Evolutionary conservation across 2,888 invertebrate species (phyloP).

Genomic region (Lypha dubia): DNA sequence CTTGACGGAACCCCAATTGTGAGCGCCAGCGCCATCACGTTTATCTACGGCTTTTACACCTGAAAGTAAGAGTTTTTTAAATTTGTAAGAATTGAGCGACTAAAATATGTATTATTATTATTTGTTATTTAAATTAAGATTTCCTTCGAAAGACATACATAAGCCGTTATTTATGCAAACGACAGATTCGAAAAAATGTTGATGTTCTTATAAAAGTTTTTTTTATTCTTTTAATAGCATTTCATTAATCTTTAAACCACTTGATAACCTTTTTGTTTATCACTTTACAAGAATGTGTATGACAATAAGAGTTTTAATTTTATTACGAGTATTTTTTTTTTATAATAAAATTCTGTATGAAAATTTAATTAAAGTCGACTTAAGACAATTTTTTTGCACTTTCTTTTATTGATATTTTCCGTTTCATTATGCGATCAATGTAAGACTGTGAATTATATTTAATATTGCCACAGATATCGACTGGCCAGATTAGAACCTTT

Average conservation of each 20-base stretch:
- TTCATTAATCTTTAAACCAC: conserved; percentile 29
- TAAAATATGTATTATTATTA: not conserved
- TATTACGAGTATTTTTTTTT: no score
- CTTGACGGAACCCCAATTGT: conserved; percentile 97
- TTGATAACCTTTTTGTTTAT: conserved; percentile 52
- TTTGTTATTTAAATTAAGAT: no score
- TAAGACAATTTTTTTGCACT: no score
- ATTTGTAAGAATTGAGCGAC: not conserved
- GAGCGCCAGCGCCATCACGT: conserved; percentile 96
- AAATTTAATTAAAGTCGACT: no score
- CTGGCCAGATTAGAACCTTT: no score
- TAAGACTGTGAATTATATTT: no score
- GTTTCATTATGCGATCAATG: no score
- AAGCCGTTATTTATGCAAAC: not conserved
- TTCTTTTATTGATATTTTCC: no score
- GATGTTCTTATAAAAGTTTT: not conserved
- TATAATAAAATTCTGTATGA: no score
- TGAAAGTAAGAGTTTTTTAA: conserved; percentile 52
- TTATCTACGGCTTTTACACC: conserved; percentile 95
- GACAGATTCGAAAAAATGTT: not conserved
- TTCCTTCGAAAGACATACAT: not conserved
- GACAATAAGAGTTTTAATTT: conserved; percentile 1
- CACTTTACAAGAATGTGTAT: not conserved
- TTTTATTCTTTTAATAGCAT: conserved; percentile 2
- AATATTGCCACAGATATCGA: no score